A percentile compares a stretch with the other conserved stretches of the same genome.
Evolutionary conservation across 2,113 vertebrate genomes (phyloP).

Genomic region (Tyto alba): DNA sequence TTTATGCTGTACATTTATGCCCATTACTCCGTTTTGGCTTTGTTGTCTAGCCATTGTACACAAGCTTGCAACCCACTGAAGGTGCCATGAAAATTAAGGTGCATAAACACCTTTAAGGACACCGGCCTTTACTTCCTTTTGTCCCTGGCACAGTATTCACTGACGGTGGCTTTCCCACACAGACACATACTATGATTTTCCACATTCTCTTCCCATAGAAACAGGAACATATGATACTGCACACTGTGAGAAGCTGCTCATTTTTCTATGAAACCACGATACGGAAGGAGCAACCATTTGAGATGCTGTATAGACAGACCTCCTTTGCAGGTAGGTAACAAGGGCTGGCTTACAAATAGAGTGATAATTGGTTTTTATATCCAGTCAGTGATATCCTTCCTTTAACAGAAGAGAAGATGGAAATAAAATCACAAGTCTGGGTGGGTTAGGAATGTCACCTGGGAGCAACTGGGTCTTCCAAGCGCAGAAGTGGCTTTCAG

Average conservation of each 20-base stretch:
- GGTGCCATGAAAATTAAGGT: background rate
- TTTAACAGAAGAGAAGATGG: background rate
- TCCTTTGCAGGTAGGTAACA: background rate
- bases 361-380: background rate
- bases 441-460: background rate
- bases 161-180: background rate
- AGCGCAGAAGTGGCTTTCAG: background rate
- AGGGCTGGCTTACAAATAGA: background rate
- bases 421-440: background rate
- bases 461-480: background rate
- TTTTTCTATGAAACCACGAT: background rate
- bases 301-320: background rate
- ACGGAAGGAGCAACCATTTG: background rate
- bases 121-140: background rate
- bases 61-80: no score
- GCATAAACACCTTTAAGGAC: no score
- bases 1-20: no score
- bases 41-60: rapidly evolving
- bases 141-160: background rate
- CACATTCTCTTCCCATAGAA: background rate
- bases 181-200: background rate
- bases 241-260: background rate
- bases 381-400: background rate
- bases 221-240: background rate
- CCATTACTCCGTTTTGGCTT: background rate